Percentiles rank a stretch among this genome's conserved stretches.
phyloP scores from a whole-genome alignment of 2,888 invertebrate species.

The Ophion ventricosus region DNA sequence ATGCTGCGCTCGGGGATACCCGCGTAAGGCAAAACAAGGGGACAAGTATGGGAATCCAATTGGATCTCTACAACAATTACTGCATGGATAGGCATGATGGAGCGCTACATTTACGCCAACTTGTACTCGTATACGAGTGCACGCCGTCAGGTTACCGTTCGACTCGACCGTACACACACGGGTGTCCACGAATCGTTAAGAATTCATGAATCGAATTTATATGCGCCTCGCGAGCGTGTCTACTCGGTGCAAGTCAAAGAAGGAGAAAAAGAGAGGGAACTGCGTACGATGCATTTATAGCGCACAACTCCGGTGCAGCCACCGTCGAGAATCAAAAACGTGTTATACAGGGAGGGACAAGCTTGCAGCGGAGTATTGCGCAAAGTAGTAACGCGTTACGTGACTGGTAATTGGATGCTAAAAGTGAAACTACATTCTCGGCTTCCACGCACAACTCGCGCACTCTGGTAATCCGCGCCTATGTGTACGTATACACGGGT shows the following conservation, averaged over 20 bases:
- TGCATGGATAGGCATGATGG: too few relatives aligned
- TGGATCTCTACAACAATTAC: too few relatives aligned
- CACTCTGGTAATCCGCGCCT: background rate
- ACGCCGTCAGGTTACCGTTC: constrained; percentile 3
- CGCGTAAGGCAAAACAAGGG: too few relatives aligned
- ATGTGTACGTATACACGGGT: background rate
- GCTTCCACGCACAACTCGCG: constrained; percentile 29
- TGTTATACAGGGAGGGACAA: constrained; percentile 70
- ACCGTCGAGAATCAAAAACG: constrained; percentile 66
- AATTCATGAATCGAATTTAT: constrained; percentile 72
- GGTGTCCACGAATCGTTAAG: constrained; percentile 64
- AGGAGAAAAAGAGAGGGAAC: constrained; percentile 8
- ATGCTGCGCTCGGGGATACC: too few relatives aligned
- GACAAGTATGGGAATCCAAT: too few relatives aligned
- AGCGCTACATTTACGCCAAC: too few relatives aligned
- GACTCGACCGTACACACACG: constrained; percentile 8
- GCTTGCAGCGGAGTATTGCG: constrained; percentile 68
- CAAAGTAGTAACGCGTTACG: constrained; percentile 65
- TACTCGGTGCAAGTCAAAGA: constrained; percentile 25
- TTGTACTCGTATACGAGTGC: too few relatives aligned
- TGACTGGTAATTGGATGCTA: constrained; percentile 74
- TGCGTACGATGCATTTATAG: constrained; percentile 23
- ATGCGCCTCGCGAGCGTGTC: constrained; percentile 68
- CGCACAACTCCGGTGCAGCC: constrained; percentile 43
- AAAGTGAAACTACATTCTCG: constrained; percentile 60